Evolutionary conservation across 2,888 invertebrate genomes (phyloP).

Genomic region (Leptogaster cylindrica): DNA sequence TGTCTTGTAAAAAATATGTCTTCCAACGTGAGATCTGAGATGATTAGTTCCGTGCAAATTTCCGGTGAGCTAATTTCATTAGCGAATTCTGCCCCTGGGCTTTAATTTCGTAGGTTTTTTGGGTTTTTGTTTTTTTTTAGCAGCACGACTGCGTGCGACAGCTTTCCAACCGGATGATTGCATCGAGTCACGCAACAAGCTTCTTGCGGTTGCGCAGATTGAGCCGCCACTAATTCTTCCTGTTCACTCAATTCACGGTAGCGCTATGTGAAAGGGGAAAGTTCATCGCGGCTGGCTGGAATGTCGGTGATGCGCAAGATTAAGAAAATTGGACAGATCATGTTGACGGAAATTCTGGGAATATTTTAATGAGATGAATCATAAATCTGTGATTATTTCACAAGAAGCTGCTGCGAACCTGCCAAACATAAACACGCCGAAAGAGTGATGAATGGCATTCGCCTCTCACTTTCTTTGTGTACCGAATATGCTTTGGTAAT

Average conservation of each 20-base stretch:
- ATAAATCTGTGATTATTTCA: constrained; percentile 31
- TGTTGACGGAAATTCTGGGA: constrained; percentile 28
- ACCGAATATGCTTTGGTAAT: no score
- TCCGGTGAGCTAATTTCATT: constrained; percentile 1
- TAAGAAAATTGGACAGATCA: constrained; percentile 13
- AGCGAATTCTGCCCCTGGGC: constrained; percentile 8
- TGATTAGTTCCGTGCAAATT: constrained; percentile 4
- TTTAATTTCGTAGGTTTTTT: not conserved
- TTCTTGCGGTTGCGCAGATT: constrained; percentile 30
- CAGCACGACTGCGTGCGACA: constrained; percentile 5
- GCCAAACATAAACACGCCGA: not conserved
- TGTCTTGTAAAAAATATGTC: no score
- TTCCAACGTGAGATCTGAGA: no score
- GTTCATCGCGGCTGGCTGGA: constrained; percentile 16
- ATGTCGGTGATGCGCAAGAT: constrained; percentile 36
- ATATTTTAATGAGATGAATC: constrained; percentile 37
- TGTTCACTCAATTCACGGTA: constrained; percentile 22
- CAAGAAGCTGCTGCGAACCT: not conserved
- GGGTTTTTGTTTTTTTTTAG: constrained; percentile 7
- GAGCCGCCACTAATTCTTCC: no score
- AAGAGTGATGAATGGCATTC: constrained; percentile 10
- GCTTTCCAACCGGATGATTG: constrained; percentile 13
- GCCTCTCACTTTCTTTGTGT: not conserved
- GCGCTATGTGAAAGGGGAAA: constrained; percentile 38
- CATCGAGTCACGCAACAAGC: constrained; percentile 15